These are phyloP conservation scores for Drosophila pectinifera DNA, from an alignment of 1,140 invertebrate species.

Conservation along the genomic window DNA sequence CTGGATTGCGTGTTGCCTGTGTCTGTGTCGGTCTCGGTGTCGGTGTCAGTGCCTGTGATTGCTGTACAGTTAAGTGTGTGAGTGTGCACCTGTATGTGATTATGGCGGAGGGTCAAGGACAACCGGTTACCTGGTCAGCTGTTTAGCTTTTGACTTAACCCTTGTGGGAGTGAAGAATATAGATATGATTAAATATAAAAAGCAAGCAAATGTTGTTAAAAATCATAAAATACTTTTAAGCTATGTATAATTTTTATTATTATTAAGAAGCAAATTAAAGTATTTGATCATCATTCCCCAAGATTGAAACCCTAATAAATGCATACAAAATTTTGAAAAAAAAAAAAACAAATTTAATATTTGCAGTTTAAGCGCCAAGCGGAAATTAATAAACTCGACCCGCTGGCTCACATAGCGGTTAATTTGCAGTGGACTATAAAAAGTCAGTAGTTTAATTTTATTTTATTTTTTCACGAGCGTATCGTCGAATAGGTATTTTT, in stretches of 20 bases:
- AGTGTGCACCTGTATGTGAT: slow-evolving; percentile 34
- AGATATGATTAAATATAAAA: no score
- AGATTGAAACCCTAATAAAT: no score
- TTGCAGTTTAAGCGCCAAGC: no score
- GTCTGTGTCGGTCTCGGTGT: slow-evolving; percentile 14
- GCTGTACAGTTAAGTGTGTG: slow-evolving; percentile 17
- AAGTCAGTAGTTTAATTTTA: background rate
- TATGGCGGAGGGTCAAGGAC: slow-evolving; percentile 70
- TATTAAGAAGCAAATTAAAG: no score
- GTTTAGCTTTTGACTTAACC: slow-evolving; percentile 23
- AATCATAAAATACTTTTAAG: no score
- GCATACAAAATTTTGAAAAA: no score
- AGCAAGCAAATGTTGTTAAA: no score
- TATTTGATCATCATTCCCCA: no score
- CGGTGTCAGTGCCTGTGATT: slow-evolving; percentile 12
- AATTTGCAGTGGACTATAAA: slow-evolving; percentile 28
- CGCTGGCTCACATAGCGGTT: background rate
- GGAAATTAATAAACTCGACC: background rate
- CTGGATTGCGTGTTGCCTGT: slow-evolving; percentile 46
- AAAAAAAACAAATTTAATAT: background rate
- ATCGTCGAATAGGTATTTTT: slow-evolving; percentile 26
- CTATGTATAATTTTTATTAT: no score
- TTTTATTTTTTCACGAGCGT: slow-evolving; percentile 5
- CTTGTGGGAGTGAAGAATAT: background rate
- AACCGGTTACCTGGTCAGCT: slow-evolving; percentile 42